phyloP scores from a whole-genome alignment of 2,113 vertebrate genomes.

The Heterocephalus glaber region DNA sequence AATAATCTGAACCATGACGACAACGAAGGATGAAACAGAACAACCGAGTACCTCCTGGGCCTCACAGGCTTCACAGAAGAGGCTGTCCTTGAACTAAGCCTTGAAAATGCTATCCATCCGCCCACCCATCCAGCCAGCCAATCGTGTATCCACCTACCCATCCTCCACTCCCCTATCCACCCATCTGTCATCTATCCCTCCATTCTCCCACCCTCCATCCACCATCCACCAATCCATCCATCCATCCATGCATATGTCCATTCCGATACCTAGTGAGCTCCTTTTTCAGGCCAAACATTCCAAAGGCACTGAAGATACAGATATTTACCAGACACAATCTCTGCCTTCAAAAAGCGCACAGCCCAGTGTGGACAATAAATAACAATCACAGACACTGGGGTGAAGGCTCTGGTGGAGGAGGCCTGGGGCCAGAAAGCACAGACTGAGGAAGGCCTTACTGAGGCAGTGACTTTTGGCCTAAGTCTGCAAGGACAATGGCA shows the following conservation, averaged over 20 bases:
- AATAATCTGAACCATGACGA: neutral
- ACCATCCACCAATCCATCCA: neutral
- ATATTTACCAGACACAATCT: neutral
- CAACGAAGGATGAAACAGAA: neutral
- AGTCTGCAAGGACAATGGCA: neutral
- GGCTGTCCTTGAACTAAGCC: neutral
- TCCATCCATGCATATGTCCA: neutral
- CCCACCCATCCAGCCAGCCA: neutral
- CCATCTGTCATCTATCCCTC: neutral
- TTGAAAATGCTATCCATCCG: neutral
- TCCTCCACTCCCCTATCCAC: too few relatives aligned
- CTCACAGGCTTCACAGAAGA: neutral
- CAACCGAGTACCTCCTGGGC: neutral
- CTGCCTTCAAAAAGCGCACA: neutral
- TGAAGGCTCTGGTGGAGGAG: neutral
- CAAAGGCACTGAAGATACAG: neutral
- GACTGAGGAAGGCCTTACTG: neutral
- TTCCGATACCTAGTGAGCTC: neutral
- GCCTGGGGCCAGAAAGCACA: neutral
- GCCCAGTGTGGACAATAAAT: neutral
- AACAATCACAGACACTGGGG: neutral
- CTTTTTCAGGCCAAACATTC: neutral
- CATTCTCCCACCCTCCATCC: neutral
- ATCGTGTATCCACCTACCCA: neutral
- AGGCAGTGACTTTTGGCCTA: neutral